A percentile compares a stretch with the other conserved stretches of the same genome.
phyloP scores from a whole-genome alignment of 2,888 invertebrate genomes.

The Athetis lepigone region DNA sequence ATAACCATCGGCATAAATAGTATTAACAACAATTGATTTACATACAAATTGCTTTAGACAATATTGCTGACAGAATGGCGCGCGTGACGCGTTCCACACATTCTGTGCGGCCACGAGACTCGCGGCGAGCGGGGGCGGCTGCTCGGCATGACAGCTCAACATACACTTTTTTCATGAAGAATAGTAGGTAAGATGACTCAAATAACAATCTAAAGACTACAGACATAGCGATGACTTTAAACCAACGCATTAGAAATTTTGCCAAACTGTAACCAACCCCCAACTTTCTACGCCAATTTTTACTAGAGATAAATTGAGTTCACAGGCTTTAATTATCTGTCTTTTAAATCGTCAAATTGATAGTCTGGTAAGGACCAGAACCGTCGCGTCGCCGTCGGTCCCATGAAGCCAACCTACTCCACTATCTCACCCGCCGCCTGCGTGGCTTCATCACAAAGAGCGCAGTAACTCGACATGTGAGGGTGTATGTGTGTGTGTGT shows the following conservation, averaged over 20 bases:
- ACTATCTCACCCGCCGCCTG: slow-evolving; percentile 54
- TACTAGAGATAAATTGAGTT: background rate
- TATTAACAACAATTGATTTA: slow-evolving; percentile 91
- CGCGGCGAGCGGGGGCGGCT: slow-evolving; percentile 43
- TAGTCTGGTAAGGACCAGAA: background rate
- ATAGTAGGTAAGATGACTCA: no score
- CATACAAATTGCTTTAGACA: slow-evolving; percentile 91
- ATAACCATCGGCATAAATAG: slow-evolving; percentile 90
- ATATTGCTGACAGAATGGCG: slow-evolving; percentile 90
- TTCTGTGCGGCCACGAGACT: slow-evolving; percentile 68
- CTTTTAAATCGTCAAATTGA: background rate
- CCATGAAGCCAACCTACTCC: background rate
- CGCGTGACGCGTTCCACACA: slow-evolving; percentile 85
- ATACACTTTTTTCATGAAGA: no score
- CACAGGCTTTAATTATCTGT: background rate
- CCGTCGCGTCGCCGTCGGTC: background rate
- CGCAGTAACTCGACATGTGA: slow-evolving; percentile 71
- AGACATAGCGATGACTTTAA: no score
- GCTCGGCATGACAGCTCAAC: background rate
- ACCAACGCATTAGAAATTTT: background rate
- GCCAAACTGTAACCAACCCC: background rate
- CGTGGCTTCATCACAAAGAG: slow-evolving; percentile 71
- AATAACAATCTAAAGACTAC: background rate
- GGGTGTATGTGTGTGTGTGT: slow-evolving; percentile 57
- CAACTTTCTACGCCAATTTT: background rate